Percentiles rank a stretch among this genome's conserved stretches.
Conservation (phyloP, 2,888 invertebrate genomes). For the Thymelicus lineola region DNA sequence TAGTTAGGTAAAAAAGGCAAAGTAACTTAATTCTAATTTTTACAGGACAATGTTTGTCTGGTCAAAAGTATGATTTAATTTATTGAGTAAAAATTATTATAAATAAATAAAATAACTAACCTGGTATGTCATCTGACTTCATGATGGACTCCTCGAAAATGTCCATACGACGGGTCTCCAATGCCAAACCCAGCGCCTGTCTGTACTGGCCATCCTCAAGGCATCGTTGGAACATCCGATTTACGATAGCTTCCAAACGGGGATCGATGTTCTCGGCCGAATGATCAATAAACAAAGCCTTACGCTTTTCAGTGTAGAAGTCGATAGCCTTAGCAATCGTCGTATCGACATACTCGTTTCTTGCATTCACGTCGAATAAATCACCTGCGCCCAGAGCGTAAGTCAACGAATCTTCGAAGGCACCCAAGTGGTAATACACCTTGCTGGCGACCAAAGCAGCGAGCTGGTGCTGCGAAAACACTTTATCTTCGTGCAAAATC, state of each 20-base stretch:
- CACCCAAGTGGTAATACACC: slow-evolving; percentile 98
- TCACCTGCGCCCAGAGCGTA: slow-evolving; percentile 98
- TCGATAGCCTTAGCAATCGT: slow-evolving; percentile 99
- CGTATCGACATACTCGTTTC: slow-evolving; percentile 98
- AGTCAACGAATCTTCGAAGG: slow-evolving; percentile 98
- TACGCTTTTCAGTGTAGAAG: slow-evolving; percentile 95
- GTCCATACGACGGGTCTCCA: slow-evolving; percentile 99
- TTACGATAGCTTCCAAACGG: slow-evolving; percentile 96
- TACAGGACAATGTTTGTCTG: too few species aligned
- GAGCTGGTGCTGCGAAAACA: slow-evolving; percentile 94
- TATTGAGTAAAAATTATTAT: background rate
- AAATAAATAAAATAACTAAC: slow-evolving; percentile 48
- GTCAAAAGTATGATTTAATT: too few species aligned
- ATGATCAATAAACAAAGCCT: slow-evolving; percentile 89
- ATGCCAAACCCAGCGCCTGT: slow-evolving; percentile 97
- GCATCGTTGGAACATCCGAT: slow-evolving; percentile 98
- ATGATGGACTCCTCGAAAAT: slow-evolving; percentile 97
- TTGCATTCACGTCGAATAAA: slow-evolving; percentile 96
- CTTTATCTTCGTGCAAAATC: slow-evolving; percentile 96
- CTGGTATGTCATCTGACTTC: slow-evolving; percentile 95
- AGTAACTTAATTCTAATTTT: too few species aligned
- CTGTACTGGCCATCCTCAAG: slow-evolving; percentile 97
- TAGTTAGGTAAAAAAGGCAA: too few species aligned
- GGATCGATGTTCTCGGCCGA: slow-evolving; percentile 90
- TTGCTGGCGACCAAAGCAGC: slow-evolving; percentile 99